A percentile compares a stretch with the other conserved stretches of the same genome.
Evolutionary conservation across 2,113 vertebrate genomes (phyloP).

Genomic region (Apteryx mantelli): DNA sequence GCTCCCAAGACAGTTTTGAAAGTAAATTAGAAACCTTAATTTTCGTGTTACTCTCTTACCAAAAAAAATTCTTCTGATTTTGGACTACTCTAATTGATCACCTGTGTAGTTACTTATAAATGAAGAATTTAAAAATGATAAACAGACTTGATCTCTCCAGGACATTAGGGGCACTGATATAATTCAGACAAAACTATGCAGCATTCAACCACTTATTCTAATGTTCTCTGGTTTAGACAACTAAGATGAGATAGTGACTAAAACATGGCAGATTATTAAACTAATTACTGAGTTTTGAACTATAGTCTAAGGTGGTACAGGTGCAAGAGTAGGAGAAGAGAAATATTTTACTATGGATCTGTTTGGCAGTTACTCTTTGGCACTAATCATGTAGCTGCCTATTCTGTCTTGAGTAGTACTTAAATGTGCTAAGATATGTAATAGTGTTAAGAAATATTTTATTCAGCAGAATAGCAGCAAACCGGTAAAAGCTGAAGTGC

Average conservation of each 20-base stretch:
- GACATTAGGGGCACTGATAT: not conserved
- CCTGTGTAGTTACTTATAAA: not conserved
- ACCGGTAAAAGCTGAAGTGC: slow-evolving; percentile 5
- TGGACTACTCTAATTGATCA: not conserved
- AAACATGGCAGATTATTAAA: not conserved
- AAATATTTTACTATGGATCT: not conserved
- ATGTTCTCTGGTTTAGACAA: not conserved
- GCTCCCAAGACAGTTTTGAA: not conserved
- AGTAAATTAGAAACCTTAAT: not conserved
- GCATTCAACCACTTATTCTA: not conserved
- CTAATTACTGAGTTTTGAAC: not conserved
- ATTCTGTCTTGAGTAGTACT: slow-evolving; percentile 36
- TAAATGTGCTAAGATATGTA: not conserved
- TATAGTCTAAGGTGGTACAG: not conserved
- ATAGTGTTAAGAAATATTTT: slow-evolving; percentile 34
- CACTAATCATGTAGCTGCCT: not conserved
- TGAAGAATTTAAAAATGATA: not conserved
- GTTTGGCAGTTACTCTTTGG: not conserved
- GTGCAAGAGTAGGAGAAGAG: not conserved
- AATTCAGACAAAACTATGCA: not conserved
- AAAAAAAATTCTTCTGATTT: not conserved
- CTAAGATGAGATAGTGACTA: not conserved
- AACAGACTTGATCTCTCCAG: not conserved
- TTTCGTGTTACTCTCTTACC: not conserved
- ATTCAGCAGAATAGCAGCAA: slow-evolving; percentile 10